Base-by-base conservation (phyloP, 1,140 invertebrate genomes). In the Chrysomallon squamiferum region DNA sequence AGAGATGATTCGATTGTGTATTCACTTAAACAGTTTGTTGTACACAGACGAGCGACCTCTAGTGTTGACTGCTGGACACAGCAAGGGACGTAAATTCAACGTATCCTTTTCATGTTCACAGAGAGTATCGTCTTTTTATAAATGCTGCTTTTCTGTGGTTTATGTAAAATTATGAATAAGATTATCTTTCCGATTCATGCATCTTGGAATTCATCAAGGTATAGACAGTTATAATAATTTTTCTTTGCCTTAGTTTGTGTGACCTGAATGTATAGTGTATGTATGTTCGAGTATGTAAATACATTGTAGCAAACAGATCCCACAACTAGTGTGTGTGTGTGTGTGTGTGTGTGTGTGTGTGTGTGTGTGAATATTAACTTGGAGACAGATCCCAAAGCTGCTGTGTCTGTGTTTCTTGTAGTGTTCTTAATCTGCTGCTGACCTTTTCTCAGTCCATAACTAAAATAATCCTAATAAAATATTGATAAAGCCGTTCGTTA, bases 311-410 rank as follows among this genome's bases (percentile, higher is more conserved):
- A n/a, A n/a, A n/a, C n/a, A n/a, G n/a, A n/a, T n/a, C n/a, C n/a
- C n/a, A n/a, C n/a, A n/a, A n/a, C n/a, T n/a, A n/a, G n/a, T n/a
- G 43, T 45, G 43, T 45, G 43, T 45, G 43, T 45, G 43, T 45
- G 1, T 45, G 43, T 2, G 43, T 45, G 43, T 45, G 43, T 45
- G 43, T 45, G 43, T 45, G 43, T 45, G 43, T 45, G 43, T 4
- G 43, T 45, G 43, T 45, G 43, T 45, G 43, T 45, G 15, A n/a
- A n/a, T n/a, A n/a, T n/a, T n/a, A n/a, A n/a, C n/a, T n/a, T n/a
- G n/a, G n/a, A n/a, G n/a, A n/a, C n/a, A n/a, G n/a, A n/a, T n/a
- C n/a, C n/a, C n/a, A n/a, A n/a, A n/a, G n/a, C n/a, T n/a, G n/a
- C n/a, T n/a, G n/a, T n/a, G n/a, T n/a, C n/a, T n/a, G n/a, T n/a